phyloP scores from a whole-genome alignment of 2,797 vertebrate species.

The Platalea minor region DNA sequence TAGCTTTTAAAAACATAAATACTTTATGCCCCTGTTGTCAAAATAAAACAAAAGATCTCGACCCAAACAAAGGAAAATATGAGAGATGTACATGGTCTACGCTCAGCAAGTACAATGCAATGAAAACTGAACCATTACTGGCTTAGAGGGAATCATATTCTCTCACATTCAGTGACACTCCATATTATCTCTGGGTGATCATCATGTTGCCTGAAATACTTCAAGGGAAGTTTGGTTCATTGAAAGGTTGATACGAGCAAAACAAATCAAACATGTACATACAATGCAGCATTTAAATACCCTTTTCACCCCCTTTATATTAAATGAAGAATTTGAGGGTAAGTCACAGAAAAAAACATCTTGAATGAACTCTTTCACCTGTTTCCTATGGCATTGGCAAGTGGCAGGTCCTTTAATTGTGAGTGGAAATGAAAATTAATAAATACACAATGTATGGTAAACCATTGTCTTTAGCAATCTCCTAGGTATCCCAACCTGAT shows the following conservation, averaged over 20 bases:
- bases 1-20: neutral
- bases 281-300: neutral
- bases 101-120: neutral
- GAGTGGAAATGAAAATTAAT: slow-evolving; percentile 37
- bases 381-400: slow-evolving; percentile 30
- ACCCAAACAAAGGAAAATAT: neutral
- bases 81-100: neutral
- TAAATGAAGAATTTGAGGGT: neutral
- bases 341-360: neutral
- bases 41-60: neutral
- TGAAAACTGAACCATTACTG: neutral
- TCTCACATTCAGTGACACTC: neutral
- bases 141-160: neutral
- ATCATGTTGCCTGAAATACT: slow-evolving; percentile 1
- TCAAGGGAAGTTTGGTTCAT: neutral
- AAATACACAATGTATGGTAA: slow-evolving; percentile 15
- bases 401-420: neutral
- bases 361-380: neutral
- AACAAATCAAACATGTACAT: neutral
- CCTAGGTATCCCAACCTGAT: neutral
- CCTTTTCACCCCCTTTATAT: neutral
- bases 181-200: neutral
- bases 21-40: neutral
- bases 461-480: neutral
- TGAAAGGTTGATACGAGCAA: neutral